A percentile compares a stretch with the other conserved stretches of the same genome.
phyloP scores from a whole-genome alignment of 2,113 vertebrate genomes.

The Oxyura jamaicensis region DNA sequence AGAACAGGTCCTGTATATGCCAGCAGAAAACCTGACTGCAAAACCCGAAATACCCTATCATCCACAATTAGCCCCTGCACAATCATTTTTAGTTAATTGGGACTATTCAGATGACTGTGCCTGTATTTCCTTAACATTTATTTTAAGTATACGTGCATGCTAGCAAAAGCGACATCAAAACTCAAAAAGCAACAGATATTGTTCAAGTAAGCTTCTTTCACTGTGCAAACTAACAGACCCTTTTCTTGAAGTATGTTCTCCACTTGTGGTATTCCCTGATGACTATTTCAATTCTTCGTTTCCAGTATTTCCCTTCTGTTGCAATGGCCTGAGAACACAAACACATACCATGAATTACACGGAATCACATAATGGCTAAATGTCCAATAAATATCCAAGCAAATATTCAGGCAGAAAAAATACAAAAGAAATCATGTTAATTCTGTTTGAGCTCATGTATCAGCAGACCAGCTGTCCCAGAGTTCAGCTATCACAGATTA shows the following conservation, averaged over 20 bases:
- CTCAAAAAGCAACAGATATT: not conserved
- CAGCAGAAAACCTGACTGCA: not conserved
- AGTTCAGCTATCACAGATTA: slow-evolving; percentile 11
- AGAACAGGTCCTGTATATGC: not conserved
- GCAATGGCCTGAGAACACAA: slow-evolving; percentile 81
- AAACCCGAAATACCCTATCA: not conserved
- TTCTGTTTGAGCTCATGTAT: slow-evolving; percentile 19
- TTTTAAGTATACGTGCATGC: not conserved
- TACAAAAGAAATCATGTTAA: slow-evolving; percentile 42
- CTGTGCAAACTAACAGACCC: slow-evolving; percentile 76
- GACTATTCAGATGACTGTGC: not conserved
- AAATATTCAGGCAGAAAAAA: slow-evolving; percentile 53
- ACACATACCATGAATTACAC: slow-evolving; percentile 7
- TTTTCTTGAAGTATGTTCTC: slow-evolving; percentile 99
- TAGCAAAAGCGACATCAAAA: not conserved
- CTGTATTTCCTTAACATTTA: not conserved
- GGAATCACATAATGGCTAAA: not conserved
- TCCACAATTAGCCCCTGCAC: not conserved
- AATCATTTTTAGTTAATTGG: not conserved
- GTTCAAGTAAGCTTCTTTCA: not conserved
- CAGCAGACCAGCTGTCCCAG: slow-evolving; percentile 4
- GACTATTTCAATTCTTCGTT: slow-evolving; percentile 94
- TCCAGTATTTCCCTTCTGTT: slow-evolving; percentile 93
- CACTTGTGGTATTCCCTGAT: slow-evolving; percentile 98
- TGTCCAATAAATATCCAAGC: not conserved